Base-by-base conservation (phyloP, 2,113 vertebrate genomes). In the Pogona vitticeps region DNA sequence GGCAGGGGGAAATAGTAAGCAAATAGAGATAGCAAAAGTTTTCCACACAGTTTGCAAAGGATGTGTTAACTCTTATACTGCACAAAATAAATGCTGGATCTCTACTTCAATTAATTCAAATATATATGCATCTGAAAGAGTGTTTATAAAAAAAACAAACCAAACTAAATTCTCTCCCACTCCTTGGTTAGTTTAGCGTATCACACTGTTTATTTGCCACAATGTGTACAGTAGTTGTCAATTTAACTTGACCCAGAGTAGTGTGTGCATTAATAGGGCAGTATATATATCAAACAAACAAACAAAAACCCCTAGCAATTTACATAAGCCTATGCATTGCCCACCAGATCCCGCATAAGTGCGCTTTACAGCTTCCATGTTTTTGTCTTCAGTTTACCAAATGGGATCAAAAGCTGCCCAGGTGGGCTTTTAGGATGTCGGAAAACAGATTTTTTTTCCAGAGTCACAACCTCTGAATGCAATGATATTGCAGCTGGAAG, bases 391-490 rank as follows among this genome's bases (percentile, higher is more conserved):
- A 52, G 40, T 28, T 76, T 81, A 18, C 17, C 81, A 52, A 36
- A 36, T 31, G 58, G 40, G 58, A 46, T 12, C 59, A 42, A 40
- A 85, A 88, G 80, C 23, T 4, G 6, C 0, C 73, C 14, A 15
- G n/a, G 8, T 14, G 42, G n/a, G 15, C 23, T 75, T 75, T 8
- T 40, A 52, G 81, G 70, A 36, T 67, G 58, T 20, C 59, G 70
- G 28, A 86, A 58, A 59, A 56, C 52, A 56, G 23, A 63, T 65
- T 70, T 31, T 3, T 84, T 84, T 93, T 92, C 92, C 94, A 94
- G 93, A 96, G 93, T 93, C 90, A 92, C 68, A 89, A 86, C 89
- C 93, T 93, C 93, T 89, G 91, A 89, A 94, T 95, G 93, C 88
- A 84, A 88, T 91, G 70, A 70, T 88, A 83, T 91, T 94, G 93